Conservation (phyloP, 2,888 invertebrate genomes). For the Ethmia dodecea region DNA sequence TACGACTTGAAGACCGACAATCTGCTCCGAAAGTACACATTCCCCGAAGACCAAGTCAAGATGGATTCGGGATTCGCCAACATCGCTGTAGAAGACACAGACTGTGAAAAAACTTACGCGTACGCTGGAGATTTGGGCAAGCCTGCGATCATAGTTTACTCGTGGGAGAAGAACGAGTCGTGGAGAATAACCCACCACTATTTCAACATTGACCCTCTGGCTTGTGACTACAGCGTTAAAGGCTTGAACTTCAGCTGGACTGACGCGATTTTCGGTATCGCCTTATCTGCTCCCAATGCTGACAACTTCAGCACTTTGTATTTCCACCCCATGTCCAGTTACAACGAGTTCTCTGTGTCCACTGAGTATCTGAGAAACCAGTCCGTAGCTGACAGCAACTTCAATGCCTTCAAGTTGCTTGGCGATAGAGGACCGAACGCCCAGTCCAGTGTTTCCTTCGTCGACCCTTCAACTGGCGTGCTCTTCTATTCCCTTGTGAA, state of each 20-base stretch:
- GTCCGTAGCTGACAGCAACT: slow-evolving; percentile 73
- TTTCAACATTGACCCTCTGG: slow-evolving; percentile 84
- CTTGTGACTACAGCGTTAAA: slow-evolving; percentile 84
- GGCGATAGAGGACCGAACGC: slow-evolving; percentile 84
- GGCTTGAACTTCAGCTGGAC: slow-evolving; percentile 85
- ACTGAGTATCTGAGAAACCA: slow-evolving; percentile 82
- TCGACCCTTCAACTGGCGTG: slow-evolving; percentile 84
- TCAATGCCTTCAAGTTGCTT: slow-evolving; percentile 80
- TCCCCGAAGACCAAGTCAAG: slow-evolving; percentile 81
- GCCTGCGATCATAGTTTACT: slow-evolving; percentile 85
- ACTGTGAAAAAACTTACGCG: slow-evolving; percentile 84
- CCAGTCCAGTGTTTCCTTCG: slow-evolving; percentile 84
- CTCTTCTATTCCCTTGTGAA: slow-evolving; percentile 86
- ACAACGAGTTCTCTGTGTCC: slow-evolving; percentile 85
- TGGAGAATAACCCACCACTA: slow-evolving; percentile 86
- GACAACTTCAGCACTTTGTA: slow-evolving; percentile 85
- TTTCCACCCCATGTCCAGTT: slow-evolving; percentile 88
- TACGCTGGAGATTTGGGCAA: slow-evolving; percentile 85
- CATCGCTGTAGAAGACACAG: slow-evolving; percentile 85
- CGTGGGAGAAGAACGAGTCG: slow-evolving; percentile 82
- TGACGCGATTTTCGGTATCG: slow-evolving; percentile 87
- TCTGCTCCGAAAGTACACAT: slow-evolving; percentile 80
- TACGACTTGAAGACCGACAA: slow-evolving; percentile 85
- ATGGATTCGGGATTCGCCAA: slow-evolving; percentile 84
- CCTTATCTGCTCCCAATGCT: slow-evolving; percentile 79